Evolutionary conservation across 2,113 vertebrate genomes (phyloP), one percentile per base, ranked within the genome.

Genomic region (Nansenia antarctica): DNA sequence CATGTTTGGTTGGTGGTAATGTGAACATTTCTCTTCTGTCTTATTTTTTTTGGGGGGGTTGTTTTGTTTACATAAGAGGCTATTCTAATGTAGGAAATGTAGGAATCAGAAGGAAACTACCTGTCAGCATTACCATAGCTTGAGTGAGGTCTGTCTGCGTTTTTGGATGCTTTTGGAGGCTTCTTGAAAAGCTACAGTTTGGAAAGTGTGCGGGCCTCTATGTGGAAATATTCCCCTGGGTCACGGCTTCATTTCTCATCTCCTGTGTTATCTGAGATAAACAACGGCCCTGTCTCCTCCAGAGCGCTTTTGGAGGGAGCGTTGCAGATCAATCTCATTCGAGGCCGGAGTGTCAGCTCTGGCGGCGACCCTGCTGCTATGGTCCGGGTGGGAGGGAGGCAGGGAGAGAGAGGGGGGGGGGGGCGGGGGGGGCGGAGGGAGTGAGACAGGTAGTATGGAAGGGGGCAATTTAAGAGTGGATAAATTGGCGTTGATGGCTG

Each of bases 251-350:
- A 80, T 82, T 69, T 62, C 73, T 78, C 34, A 63, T 18, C 31
- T 42, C 39, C n/a, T 67, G 42, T 14, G 67, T 42, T 18, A 69
- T 67, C 63, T 69, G 79, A 78, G 69, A 76, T 75, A 69, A 76
- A 83, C 65, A 73, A 29, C 29, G 66, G 34, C 73, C 65, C 73
- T 70, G 42, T 1, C 0, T n/a, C 2, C 5, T 1, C 18, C 5
- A 14, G 42, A 65, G 37, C 73, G 79, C 64, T 75, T 82, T n/a
- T 77, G 70, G 72, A 77, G 62, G 63, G 71, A 49, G 70, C 5
- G 39, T 74, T 37, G 73, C 73, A 76, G 66, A 91, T 91, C 77
- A 85, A 80, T 91, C 90, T 85, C 22, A n/a, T 32, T 65, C 85
- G 83, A 83, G 78, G 82, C 81, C 81, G 49, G 35, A 66, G 72